phyloP scores from a whole-genome alignment of 2,113 vertebrate genomes.

The Dryoscopus gambensis region DNA sequence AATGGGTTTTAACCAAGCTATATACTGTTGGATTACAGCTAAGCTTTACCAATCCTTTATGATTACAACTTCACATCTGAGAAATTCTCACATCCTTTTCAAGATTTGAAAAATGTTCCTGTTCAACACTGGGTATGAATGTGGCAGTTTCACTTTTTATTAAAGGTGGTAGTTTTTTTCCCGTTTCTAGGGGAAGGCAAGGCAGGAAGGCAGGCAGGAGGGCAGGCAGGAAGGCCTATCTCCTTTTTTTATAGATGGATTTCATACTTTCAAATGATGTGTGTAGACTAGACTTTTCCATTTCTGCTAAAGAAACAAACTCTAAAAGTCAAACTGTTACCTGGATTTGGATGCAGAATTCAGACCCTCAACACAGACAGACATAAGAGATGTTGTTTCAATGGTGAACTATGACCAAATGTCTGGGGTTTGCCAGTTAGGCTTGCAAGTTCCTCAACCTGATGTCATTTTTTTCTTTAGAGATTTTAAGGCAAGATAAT shows the following conservation, averaged over 20 bases:
- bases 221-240: not conserved
- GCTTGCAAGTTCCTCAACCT: not conserved
- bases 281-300: not conserved
- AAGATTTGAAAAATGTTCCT: not conserved
- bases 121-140: not conserved
- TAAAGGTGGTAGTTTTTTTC: accelerated
- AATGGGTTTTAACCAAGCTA: not conserved
- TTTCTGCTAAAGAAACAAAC: not conserved
- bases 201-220: not conserved
- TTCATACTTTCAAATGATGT: not conserved
- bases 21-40: not conserved
- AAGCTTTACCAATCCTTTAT: not conserved
- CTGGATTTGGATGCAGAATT: not conserved
- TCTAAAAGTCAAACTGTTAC: not conserved
- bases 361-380: accelerated
- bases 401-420: not conserved
- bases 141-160: not conserved
- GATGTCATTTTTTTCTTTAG: not conserved
- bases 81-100: not conserved
- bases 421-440: not conserved
- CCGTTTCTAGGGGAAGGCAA: not conserved
- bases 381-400: not conserved
- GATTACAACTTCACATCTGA: not conserved
- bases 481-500: not conserved
- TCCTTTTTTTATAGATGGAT: not conserved